phyloP scores from a whole-genome alignment of 1,140 invertebrate genomes.

The Trichonephila clavipes region DNA sequence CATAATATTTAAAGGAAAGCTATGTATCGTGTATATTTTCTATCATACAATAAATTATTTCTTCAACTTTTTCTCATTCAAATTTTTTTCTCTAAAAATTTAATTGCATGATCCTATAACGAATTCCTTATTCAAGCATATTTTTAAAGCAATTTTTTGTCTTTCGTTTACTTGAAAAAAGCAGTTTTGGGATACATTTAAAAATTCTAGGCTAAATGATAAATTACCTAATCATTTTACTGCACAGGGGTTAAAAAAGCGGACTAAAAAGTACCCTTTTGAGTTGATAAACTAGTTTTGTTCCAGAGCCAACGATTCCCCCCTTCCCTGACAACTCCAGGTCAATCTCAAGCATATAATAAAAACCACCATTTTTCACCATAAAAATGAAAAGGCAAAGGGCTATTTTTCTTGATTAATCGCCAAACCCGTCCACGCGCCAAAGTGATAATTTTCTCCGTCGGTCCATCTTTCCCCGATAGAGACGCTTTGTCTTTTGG shows the following conservation, averaged over 20 bases:
- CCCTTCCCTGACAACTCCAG: neutral
- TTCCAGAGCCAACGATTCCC: neutral
- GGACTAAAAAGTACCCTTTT: neutral
- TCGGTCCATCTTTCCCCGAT: neutral
- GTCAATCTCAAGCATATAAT: neutral
- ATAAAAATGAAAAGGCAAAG: neutral
- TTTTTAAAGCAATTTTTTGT: too few relatives aligned
- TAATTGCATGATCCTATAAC: too few relatives aligned
- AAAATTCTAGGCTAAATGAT: neutral
- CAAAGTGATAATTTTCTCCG: neutral
- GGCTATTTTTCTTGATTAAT: slow-evolving; percentile 4
- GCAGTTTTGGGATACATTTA: too few relatives aligned
- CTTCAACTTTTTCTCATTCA: too few relatives aligned
- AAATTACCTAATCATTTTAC: neutral
- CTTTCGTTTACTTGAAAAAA: too few relatives aligned
- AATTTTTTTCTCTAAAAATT: too few relatives aligned
- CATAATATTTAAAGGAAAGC: too few relatives aligned
- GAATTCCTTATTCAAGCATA: too few relatives aligned
- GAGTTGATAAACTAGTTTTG: neutral
- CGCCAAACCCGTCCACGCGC: neutral
- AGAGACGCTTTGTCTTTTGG: neutral
- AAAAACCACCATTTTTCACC: neutral
- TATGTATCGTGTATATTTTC: too few relatives aligned
- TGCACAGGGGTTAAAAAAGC: neutral
- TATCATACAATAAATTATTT: too few relatives aligned